These are phyloP conservation scores for Siderastrea radians DNA, from an alignment of 92 coral and sea anemone genomes.

Conservation along the genomic window DNA sequence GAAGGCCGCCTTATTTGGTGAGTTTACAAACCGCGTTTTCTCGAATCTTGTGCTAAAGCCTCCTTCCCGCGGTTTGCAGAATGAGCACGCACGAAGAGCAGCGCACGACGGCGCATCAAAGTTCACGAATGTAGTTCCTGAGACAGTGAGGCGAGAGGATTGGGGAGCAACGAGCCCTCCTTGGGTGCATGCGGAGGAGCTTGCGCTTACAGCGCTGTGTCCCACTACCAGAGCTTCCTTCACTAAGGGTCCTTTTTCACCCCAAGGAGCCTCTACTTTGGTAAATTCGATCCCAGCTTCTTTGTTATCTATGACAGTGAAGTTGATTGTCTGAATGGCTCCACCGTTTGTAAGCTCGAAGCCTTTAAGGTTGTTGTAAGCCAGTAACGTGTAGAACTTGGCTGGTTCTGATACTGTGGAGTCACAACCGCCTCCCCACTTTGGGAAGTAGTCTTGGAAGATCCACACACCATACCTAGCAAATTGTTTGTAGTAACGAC, in stretches of 20 bases:
- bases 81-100: conserved; percentile 86
- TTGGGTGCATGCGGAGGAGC: conserved; percentile 73
- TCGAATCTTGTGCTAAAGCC: conserved; percentile 84
- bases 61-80: conserved; percentile 78
- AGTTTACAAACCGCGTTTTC: conserved; percentile 57
- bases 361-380: conserved; percentile 94
- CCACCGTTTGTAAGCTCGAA: conserved; percentile 84
- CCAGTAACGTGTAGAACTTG: conserved; percentile 76
- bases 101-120: conserved; percentile 75
- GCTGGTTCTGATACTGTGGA: conserved; percentile 77
- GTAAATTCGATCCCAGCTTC: conserved; percentile 92
- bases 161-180: conserved; percentile 85
- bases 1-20: conserved; percentile 84
- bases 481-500: background rate
- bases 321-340: conserved; percentile 85
- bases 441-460: conserved; percentile 86
- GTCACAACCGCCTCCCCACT: conserved; percentile 55
- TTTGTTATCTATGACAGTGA: conserved; percentile 80
- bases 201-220: conserved; percentile 74
- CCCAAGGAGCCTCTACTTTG: conserved; percentile 81
- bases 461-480: conserved; percentile 89
- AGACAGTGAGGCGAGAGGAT: conserved; percentile 80
- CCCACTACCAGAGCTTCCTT: conserved; percentile 88
- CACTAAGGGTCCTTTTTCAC: conserved; percentile 70
- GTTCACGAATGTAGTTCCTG: conserved; percentile 84